Evolutionary conservation across 1,140 invertebrate genomes (phyloP).

Genomic region (Papilio polyxenes): DNA sequence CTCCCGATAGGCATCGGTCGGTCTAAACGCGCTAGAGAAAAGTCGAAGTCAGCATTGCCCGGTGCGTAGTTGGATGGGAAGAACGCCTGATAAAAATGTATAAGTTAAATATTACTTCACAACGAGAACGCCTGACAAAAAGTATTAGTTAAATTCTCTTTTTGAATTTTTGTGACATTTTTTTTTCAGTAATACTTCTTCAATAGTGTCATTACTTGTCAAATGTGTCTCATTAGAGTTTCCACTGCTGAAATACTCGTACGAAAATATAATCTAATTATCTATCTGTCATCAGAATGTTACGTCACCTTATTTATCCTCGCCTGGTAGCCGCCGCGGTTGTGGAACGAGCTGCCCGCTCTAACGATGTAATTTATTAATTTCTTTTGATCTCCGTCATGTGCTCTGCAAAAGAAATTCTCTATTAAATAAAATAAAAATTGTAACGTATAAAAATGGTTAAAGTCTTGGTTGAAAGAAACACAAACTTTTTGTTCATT

Average conservation of each 20-base stretch:
- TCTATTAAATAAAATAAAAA: not conserved
- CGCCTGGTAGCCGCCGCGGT: slow-evolving; percentile 69
- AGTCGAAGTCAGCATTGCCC: slow-evolving; percentile 68
- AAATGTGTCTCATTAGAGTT: too few relatives aligned
- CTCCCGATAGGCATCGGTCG: slow-evolving; percentile 70
- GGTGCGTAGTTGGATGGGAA: slow-evolving; percentile 60
- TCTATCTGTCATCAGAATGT: not conserved
- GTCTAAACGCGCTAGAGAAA: slow-evolving; percentile 62
- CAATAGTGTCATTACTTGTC: too few relatives aligned
- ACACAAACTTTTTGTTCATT: not conserved
- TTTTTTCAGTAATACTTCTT: not conserved
- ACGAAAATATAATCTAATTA: not conserved
- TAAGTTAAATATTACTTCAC: too few relatives aligned
- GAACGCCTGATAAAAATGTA: slow-evolving; percentile 56
- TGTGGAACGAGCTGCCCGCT: slow-evolving; percentile 73
- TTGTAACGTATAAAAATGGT: too few relatives aligned
- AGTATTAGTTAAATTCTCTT: not conserved
- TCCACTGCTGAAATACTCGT: not conserved
- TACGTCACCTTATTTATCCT: slow-evolving; percentile 62
- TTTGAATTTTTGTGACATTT: not conserved
- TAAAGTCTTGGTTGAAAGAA: not conserved
- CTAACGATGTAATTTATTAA: slow-evolving; percentile 62
- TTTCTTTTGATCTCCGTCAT: slow-evolving; percentile 60
- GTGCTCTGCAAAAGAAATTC: slow-evolving; percentile 54
- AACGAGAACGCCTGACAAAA: slow-evolving; percentile 56